These are phyloP conservation scores for Diplosoma virens DNA, from an alignment of 23 tunicate species.

Conservation along the genomic window DNA sequence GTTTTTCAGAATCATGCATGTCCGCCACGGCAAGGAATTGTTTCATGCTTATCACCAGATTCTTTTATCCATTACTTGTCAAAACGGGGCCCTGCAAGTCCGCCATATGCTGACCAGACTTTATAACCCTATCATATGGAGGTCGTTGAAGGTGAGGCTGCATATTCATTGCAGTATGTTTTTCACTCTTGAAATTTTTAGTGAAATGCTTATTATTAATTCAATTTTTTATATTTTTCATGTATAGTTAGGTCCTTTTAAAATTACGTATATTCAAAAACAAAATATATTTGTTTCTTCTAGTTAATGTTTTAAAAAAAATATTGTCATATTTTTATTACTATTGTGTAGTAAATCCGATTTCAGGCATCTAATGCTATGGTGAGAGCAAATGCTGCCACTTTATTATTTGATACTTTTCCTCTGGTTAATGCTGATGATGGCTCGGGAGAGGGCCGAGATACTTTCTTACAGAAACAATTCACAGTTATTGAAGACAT, in stretches of 20 bases:
- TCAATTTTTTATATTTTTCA: no score
- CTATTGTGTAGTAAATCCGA: no score
- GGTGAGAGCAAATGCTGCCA: constrained; percentile 85
- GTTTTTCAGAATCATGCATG: constrained; percentile 45
- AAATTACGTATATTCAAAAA: no score
- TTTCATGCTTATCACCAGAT: constrained; percentile 38
- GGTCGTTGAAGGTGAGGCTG: constrained; percentile 58
- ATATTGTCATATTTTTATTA: no score
- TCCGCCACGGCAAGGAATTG: constrained; percentile 24
- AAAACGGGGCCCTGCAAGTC: constrained; percentile 47
- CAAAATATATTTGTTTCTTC: no score
- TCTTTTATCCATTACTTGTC: constrained; percentile 27
- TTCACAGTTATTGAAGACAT: constrained; percentile 52
- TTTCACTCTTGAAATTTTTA: no score
- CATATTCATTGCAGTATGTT: no score
- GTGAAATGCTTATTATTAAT: no score
- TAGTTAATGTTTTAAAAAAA: no score
- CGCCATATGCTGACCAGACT: constrained; percentile 61
- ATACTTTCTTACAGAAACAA: constrained; percentile 44
- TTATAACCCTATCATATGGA: constrained; percentile 85
- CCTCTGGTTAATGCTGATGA: constrained; percentile 39
- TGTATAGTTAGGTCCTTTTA: no score
- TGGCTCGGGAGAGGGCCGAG: constrained; percentile 17
- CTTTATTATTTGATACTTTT: constrained; percentile 67
- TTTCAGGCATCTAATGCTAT: constrained; percentile 77